phyloP scores from a whole-genome alignment of 35 echinoderm and acorn worm species.

The Ophioderma brevispina region DNA sequence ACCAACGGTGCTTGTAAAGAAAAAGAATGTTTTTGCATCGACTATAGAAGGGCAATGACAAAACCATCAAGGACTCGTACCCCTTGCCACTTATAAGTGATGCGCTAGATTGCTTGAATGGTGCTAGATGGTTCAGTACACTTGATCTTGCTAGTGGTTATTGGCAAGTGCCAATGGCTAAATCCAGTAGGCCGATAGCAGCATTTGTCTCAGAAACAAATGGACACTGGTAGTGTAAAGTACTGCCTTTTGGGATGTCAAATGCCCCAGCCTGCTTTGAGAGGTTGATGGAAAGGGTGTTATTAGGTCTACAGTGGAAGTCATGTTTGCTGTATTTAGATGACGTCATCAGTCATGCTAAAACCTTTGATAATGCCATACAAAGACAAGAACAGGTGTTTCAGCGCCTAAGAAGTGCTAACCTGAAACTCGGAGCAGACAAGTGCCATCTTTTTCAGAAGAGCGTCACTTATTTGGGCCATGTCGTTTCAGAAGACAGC shows the following conservation, averaged over 20 bases:
- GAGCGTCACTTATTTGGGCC: constrained; percentile 59
- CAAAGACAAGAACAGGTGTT: constrained; percentile 38
- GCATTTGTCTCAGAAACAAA: constrained; percentile 56
- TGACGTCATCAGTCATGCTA: neutral
- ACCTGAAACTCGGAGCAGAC: constrained; percentile 41
- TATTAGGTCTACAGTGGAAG: constrained; percentile 48
- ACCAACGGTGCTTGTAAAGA: constrained; percentile 60
- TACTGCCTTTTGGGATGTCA: constrained; percentile 69
- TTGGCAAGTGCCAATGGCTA: constrained; percentile 74
- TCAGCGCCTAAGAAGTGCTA: constrained; percentile 8
- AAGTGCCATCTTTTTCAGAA: constrained; percentile 71
- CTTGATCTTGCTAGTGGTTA: constrained; percentile 76
- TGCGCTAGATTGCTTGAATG: constrained; percentile 53
- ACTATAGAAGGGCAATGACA: constrained; percentile 62
- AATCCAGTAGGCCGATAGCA: constrained; percentile 48
- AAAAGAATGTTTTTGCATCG: constrained; percentile 83
- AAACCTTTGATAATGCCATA: constrained; percentile 60
- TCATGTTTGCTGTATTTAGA: neutral
- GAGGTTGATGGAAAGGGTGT: neutral
- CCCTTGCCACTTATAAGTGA: constrained; percentile 69
- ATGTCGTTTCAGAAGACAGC: constrained; percentile 37
- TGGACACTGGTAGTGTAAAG: constrained; percentile 56
- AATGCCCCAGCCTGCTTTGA: constrained; percentile 39
- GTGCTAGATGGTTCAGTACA: constrained; percentile 64
- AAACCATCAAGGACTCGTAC: constrained; percentile 63